phyloP scores from a whole-genome alignment of 2,888 invertebrate genomes.

The Agonopterix heracliana region DNA sequence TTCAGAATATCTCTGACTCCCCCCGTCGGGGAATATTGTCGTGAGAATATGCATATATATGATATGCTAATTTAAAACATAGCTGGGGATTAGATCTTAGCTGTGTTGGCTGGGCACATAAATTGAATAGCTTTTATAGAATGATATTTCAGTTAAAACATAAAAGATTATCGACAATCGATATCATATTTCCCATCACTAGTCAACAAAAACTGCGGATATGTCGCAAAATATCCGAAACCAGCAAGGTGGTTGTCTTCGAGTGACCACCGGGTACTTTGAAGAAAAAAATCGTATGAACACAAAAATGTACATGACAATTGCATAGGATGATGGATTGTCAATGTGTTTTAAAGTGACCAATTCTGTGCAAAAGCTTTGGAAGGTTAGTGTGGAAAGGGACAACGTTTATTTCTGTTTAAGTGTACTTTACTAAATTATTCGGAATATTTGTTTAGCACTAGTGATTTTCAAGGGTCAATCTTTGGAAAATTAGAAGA shows the following conservation, averaged over 20 bases:
- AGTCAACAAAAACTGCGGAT: conserved; percentile 43
- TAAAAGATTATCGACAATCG: conserved; percentile 6
- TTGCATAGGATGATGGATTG: conserved; percentile 62
- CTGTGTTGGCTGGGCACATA: no score
- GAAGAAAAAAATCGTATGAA: conserved; percentile 31
- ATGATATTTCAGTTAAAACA: no score
- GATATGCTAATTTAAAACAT: no score
- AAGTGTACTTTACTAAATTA: no score
- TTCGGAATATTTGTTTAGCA: no score
- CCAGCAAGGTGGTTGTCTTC: conserved; percentile 44
- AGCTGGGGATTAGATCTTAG: no score
- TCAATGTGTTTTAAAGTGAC: neutral
- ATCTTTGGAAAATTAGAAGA: no score
- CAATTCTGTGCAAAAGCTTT: neutral
- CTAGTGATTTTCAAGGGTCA: no score
- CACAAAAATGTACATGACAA: conserved; percentile 39
- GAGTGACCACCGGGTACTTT: conserved; percentile 63
- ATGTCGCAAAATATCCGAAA: conserved; percentile 38
- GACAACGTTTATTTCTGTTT: conserved; percentile 1
- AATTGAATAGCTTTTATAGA: no score
- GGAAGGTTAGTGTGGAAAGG: conserved; percentile 15
- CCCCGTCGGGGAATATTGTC: no score
- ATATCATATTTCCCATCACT: conserved; percentile 28
- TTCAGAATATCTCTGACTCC: no score
- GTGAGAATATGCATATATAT: no score